Conservation (phyloP, 2,113 vertebrate genomes). For the Monarcha castaneiventris region DNA sequence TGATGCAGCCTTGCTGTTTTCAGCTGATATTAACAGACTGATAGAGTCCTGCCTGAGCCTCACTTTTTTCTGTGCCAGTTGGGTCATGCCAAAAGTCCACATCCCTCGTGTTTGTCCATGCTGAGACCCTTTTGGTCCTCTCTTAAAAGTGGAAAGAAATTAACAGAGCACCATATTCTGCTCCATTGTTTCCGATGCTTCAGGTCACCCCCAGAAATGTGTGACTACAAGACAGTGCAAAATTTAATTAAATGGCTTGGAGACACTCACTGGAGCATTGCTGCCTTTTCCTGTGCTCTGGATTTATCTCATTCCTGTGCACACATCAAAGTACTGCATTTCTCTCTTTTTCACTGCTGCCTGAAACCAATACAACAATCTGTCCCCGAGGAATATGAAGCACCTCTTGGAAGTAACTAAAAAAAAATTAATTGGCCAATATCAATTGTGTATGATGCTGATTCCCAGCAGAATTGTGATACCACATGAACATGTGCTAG, state of each 20-base stretch:
- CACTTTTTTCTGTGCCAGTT: background rate
- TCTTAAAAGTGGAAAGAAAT: background rate
- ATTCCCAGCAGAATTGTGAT: background rate
- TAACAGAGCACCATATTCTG: background rate
- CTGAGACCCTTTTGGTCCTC: background rate
- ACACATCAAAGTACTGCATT: background rate
- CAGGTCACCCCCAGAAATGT: background rate
- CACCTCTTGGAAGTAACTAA: background rate
- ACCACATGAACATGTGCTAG: background rate
- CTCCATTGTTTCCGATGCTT: background rate
- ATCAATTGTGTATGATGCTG: background rate
- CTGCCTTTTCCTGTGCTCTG: background rate
- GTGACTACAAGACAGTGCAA: background rate
- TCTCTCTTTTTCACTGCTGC: background rate
- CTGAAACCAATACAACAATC: background rate
- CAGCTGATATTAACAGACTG: background rate
- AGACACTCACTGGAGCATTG: background rate
- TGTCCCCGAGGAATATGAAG: background rate
- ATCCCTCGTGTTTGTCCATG: background rate
- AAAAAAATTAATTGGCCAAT: background rate
- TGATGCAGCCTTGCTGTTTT: background rate
- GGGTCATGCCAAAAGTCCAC: background rate
- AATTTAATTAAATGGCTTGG: conserved; percentile 10
- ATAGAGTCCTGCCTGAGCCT: background rate
- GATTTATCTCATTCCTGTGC: background rate